Evolutionary conservation across 2,797 vertebrate species (phyloP).

Genomic region (Phaenicophaeus curvirostris): DNA sequence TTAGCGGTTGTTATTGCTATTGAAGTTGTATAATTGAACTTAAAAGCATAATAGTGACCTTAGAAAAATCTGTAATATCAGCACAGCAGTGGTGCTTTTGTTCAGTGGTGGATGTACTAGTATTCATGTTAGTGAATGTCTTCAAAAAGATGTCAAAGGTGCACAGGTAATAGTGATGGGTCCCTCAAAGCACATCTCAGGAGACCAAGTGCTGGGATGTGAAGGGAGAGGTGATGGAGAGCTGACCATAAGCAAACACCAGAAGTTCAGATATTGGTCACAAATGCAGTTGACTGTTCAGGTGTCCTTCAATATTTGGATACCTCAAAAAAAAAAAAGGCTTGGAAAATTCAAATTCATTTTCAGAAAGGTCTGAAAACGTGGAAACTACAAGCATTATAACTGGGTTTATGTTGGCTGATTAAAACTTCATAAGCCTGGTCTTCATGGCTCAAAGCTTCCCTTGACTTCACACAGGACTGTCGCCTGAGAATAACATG

Average conservation of each 20-base stretch:
- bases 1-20: accelerated
- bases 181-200: not conserved
- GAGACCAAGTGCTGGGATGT: accelerated
- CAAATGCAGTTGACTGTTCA: accelerated
- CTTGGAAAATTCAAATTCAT: not conserved
- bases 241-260: not conserved
- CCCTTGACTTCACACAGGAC: not conserved
- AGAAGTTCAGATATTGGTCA: no score
- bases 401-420: not conserved
- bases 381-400: accelerated
- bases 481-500: accelerated
- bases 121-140: accelerated
- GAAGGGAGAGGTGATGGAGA: not conserved
- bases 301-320: not conserved
- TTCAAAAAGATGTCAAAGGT: not conserved
- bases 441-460: not conserved
- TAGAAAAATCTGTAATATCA: not conserved
- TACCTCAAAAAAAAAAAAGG: not conserved
- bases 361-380: not conserved
- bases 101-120: accelerated
- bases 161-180: accelerated
- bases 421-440: not conserved
- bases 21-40: not conserved
- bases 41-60: not conserved
- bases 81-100: not conserved